These are phyloP conservation scores for Aurelia aurita DNA, from an alignment of 30 jellyfish, hydroid and myxozoan species.

Conservation along the genomic window DNA sequence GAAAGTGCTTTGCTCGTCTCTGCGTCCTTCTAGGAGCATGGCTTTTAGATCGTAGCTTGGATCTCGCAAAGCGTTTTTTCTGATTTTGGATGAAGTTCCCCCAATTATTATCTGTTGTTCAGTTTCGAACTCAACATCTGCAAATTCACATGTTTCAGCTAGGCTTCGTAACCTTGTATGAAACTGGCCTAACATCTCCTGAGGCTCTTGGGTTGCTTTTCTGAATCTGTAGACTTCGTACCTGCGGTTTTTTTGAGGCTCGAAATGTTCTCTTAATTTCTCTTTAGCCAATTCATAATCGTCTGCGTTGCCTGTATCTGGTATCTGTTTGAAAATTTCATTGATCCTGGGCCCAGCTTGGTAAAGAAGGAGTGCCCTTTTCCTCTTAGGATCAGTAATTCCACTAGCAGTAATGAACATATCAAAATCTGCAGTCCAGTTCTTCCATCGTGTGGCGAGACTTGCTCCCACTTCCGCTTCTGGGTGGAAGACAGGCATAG, in stretches of 20 bases:
- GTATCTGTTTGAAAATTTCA: constrained; percentile 18
- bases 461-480: neutral
- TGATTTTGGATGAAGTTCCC: constrained; percentile 26
- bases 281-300: no score
- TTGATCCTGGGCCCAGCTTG: constrained; percentile 39
- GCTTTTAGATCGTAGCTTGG: neutral
- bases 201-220: constrained; percentile 19
- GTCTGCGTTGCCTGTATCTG: constrained; percentile 32
- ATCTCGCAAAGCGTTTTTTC: constrained; percentile 12
- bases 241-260: constrained; percentile 10
- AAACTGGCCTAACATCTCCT: constrained; percentile 14
- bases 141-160: no score
- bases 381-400: constrained; percentile 7
- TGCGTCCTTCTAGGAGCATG: no score
- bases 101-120: constrained; percentile 27
- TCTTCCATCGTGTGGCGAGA: constrained; percentile 14
- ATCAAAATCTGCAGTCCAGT: constrained; percentile 27
- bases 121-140: constrained; percentile 7
- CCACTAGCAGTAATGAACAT: constrained; percentile 30
- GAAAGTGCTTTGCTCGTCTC: no score
- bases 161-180: no score
- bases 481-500: neutral
- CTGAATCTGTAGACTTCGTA: constrained; percentile 14
- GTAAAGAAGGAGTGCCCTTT: constrained; percentile 7
- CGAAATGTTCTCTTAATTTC: no score